Conservation (phyloP, 2,888 invertebrate genomes). For the Choreutis nemorana region DNA sequence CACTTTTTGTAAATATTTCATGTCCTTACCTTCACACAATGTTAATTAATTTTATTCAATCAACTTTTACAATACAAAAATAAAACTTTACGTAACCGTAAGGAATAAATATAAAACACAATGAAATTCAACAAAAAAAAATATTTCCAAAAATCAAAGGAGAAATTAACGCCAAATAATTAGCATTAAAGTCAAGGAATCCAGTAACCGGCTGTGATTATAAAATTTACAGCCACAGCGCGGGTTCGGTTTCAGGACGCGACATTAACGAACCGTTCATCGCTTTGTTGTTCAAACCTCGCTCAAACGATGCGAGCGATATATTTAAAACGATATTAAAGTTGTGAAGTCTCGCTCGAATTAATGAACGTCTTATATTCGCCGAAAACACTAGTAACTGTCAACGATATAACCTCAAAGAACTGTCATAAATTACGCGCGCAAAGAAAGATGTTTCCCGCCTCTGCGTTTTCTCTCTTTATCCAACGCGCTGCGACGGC, state of each 20-base stretch:
- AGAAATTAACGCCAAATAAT: conserved; percentile 7
- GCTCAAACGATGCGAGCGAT: conserved; percentile 28
- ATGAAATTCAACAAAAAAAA: no score
- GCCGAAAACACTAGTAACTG: conserved; percentile 39
- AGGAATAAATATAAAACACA: no score
- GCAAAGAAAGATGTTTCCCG: conserved; percentile 58
- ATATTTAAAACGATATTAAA: conserved; percentile 31
- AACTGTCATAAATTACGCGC: conserved; percentile 29
- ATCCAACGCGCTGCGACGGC: conserved; percentile 14
- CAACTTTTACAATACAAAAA: no score
- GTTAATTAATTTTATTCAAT: no score
- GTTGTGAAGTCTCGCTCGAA: conserved; percentile 29
- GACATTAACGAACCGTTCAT: conserved; percentile 49
- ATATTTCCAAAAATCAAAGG: no score
- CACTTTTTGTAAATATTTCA: no score
- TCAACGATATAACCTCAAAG: conserved; percentile 23
- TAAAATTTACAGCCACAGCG: conserved; percentile 20
- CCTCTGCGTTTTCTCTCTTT: conserved; percentile 23
- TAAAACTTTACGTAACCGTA: no score
- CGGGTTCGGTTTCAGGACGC: conserved; percentile 16
- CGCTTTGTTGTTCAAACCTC: conserved; percentile 37
- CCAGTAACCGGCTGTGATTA: conserved; percentile 27
- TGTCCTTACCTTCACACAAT: no score
- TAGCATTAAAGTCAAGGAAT: conserved; percentile 27
- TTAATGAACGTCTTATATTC: conserved; percentile 52